These are phyloP conservation scores for Drosophila tristis DNA, from an alignment of 1,140 invertebrate species.

Conservation along the genomic window DNA sequence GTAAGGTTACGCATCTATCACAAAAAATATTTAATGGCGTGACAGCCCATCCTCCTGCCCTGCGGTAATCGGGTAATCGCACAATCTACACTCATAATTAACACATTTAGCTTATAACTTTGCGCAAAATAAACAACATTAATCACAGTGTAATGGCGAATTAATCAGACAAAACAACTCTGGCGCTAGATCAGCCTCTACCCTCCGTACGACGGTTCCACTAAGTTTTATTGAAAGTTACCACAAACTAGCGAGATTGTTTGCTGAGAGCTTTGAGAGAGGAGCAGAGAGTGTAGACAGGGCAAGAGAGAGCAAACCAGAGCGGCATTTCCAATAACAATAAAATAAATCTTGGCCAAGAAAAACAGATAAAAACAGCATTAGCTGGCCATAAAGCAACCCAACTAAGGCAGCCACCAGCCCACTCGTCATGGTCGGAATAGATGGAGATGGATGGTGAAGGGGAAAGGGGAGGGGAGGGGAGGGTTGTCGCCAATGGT, in stretches of 20 bases:
- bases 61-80: slow-evolving; percentile 19
- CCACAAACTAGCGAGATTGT: slow-evolving; percentile 14
- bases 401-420: slow-evolving; percentile 50
- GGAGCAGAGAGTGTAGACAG: no score
- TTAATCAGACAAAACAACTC: slow-evolving; percentile 75
- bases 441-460: background rate
- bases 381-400: slow-evolving; percentile 74
- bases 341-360: slow-evolving; percentile 81
- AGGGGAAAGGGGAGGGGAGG: background rate
- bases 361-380: slow-evolving; percentile 80
- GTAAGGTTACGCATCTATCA: no score
- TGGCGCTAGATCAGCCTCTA: background rate
- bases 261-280: background rate
- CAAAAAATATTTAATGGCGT: no score
- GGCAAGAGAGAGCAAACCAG: slow-evolving; percentile 4
- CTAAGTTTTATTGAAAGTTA: slow-evolving; percentile 78
- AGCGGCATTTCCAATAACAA: slow-evolving; percentile 72
- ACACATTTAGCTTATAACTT: slow-evolving; percentile 82
- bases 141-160: slow-evolving; percentile 77
- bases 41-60: no score
- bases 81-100: slow-evolving; percentile 79
- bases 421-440: slow-evolving; percentile 38
- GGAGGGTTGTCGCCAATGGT: slow-evolving; percentile 46
- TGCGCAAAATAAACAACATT: slow-evolving; percentile 77
- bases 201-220: slow-evolving; percentile 21